Evolutionary conservation across 2,113 vertebrate genomes (phyloP).

Genomic region (Micromys minutus): DNA sequence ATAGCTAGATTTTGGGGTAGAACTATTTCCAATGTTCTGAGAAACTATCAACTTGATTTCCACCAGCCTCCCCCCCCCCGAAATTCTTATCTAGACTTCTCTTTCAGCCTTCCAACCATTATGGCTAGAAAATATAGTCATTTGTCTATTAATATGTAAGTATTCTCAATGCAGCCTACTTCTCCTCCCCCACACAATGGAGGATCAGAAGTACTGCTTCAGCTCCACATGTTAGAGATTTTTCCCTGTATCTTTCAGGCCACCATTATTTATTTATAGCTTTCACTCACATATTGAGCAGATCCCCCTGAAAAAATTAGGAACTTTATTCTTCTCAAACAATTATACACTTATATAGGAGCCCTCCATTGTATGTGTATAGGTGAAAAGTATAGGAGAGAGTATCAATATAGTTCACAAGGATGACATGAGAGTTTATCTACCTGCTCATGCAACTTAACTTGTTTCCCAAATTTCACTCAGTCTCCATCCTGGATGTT

Average conservation of each 20-base stretch:
- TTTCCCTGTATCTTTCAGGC: neutral
- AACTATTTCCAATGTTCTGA: too few relatives aligned
- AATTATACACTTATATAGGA: neutral
- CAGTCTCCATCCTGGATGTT: neutral
- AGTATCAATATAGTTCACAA: neutral
- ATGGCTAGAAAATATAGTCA: neutral
- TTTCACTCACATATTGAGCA: neutral
- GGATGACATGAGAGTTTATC: neutral
- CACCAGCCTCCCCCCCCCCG: neutral
- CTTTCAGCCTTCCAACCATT: neutral
- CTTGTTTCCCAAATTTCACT: neutral
- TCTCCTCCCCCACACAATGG: neutral
- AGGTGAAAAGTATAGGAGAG: neutral
- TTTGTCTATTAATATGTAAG: neutral
- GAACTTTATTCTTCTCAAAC: neutral
- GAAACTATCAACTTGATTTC: too few relatives aligned
- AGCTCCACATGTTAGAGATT: neutral
- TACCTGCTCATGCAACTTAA: neutral
- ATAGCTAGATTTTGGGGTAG: too few relatives aligned
- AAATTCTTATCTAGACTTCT: constrained; percentile 10
- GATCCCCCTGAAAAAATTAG: constrained; percentile 26
- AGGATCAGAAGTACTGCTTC: neutral
- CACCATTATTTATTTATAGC: neutral
- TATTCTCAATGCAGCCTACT: neutral
- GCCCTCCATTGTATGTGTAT: neutral